Conservation (phyloP, 2,797 vertebrate genomes). For the Spea hammondii region DNA sequence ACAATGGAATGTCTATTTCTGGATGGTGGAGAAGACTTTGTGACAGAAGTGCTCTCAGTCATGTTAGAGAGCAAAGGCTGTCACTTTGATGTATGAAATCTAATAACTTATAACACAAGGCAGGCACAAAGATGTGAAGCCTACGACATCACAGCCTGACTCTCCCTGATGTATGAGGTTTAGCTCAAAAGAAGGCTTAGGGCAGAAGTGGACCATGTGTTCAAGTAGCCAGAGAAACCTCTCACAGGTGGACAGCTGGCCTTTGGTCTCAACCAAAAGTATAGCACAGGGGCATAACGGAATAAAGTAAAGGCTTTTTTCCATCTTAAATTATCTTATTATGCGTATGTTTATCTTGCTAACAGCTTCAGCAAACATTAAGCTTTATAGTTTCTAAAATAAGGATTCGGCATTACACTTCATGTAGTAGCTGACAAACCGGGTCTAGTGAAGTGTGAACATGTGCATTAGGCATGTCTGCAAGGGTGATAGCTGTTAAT, state of each 20-base stretch:
- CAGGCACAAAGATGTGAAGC: slow-evolving; percentile 21
- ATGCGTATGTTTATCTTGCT: too few species aligned
- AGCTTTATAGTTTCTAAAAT: too few species aligned
- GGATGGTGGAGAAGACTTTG: slow-evolving; percentile 3
- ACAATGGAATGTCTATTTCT: slow-evolving; percentile 12
- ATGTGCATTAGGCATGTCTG: too few species aligned
- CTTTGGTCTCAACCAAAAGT: neutral
- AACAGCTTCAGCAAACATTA: too few species aligned
- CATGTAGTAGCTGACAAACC: too few species aligned
- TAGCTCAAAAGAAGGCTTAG: slow-evolving; percentile 10
- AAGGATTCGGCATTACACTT: too few species aligned
- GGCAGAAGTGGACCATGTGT: neutral
- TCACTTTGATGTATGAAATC: slow-evolving; percentile 19
- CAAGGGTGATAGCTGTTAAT: too few species aligned
- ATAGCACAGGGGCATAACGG: neutral
- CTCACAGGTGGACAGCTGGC: neutral
- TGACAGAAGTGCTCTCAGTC: slow-evolving; percentile 10
- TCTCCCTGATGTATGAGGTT: slow-evolving; percentile 5
- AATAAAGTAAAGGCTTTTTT: neutral
- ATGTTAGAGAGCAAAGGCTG: slow-evolving; percentile 6
- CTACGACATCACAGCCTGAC: neutral
- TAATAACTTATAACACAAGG: slow-evolving; percentile 3
- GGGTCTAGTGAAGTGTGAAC: too few species aligned
- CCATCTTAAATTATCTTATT: too few species aligned
- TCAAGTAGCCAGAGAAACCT: neutral